Evolutionary conservation across 2,113 vertebrate species (phyloP).

Genomic region (Sander vitreus): DNA sequence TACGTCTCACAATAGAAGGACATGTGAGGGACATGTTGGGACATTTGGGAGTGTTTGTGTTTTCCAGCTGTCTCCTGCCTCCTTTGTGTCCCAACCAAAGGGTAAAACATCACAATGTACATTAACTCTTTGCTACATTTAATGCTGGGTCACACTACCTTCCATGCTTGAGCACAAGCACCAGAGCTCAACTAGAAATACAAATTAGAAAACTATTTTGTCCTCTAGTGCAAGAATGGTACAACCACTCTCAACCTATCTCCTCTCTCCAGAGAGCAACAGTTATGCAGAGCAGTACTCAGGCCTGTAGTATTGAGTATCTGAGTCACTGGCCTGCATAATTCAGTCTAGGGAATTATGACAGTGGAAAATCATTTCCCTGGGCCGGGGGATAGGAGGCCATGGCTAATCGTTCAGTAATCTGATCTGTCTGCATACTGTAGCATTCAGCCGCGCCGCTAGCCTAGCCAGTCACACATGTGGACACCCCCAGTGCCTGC

Average conservation of each 20-base stretch:
- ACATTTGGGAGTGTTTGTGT: conserved; percentile 36
- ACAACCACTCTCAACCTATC: conserved; percentile 41
- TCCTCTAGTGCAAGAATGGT: conserved; percentile 26
- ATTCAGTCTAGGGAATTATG: conserved; percentile 83
- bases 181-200: conserved; percentile 16
- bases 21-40: conserved; percentile 25
- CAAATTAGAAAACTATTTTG: conserved; percentile 46
- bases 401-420: conserved; percentile 84
- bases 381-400: conserved; percentile 75
- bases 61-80: conserved; percentile 35
- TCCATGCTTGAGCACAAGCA: background rate
- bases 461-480: conserved; percentile 73
- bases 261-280: conserved; percentile 64
- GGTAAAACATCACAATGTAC: conserved; percentile 30
- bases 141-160: background rate
- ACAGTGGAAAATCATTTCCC: conserved; percentile 85
- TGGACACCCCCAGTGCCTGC: conserved; percentile 72
- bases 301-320: conserved; percentile 70
- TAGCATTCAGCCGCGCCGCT: conserved; percentile 65
- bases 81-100: conserved; percentile 19
- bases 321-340: conserved; percentile 77
- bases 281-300: conserved; percentile 57
- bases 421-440: conserved; percentile 83
- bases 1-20: conserved; percentile 41
- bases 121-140: background rate